Percentiles rank a stretch among this genome's conserved stretches.
These are phyloP conservation scores for Phrynocephalus forsythii DNA, from an alignment of 2,797 vertebrate genomes.

Conservation along the genomic window DNA sequence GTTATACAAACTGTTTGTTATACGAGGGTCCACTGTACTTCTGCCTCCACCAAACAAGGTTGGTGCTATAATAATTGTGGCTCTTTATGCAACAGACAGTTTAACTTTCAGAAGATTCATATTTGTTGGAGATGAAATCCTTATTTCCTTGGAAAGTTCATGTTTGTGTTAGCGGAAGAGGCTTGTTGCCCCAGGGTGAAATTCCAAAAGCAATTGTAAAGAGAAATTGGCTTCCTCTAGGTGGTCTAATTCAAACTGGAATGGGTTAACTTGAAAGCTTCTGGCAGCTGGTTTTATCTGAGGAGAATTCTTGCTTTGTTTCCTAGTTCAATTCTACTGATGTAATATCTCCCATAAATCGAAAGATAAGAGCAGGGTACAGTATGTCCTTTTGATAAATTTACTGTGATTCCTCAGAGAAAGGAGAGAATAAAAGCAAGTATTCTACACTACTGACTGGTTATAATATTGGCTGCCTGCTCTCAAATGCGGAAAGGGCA, in stretches of 20 bases:
- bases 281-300: conserved; percentile 10
- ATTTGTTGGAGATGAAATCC: background rate
- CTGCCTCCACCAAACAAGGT: background rate
- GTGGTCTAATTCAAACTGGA: conserved; percentile 13
- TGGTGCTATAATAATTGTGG: background rate
- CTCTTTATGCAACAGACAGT: background rate
- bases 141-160: background rate
- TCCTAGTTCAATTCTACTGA: conserved; percentile 40
- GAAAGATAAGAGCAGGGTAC: conserved; percentile 44
- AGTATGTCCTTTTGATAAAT: conserved; percentile 44
- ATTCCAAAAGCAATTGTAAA: background rate
- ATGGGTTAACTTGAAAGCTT: conserved; percentile 17
- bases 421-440: conserved; percentile 27
- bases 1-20: too few species aligned
- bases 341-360: conserved; percentile 47
- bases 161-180: background rate
- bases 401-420: conserved; percentile 38
- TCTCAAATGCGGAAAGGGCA: conserved; percentile 19
- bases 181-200: background rate
- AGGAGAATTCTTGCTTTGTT: conserved; percentile 20
- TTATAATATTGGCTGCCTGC: conserved; percentile 24
- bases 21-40: background rate
- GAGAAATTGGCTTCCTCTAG: background rate
- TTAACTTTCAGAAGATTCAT: background rate
- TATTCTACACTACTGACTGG: conserved; percentile 9